phyloP scores from a whole-genome alignment of 2,888 invertebrate species.

The Diploptera punctata region DNA sequence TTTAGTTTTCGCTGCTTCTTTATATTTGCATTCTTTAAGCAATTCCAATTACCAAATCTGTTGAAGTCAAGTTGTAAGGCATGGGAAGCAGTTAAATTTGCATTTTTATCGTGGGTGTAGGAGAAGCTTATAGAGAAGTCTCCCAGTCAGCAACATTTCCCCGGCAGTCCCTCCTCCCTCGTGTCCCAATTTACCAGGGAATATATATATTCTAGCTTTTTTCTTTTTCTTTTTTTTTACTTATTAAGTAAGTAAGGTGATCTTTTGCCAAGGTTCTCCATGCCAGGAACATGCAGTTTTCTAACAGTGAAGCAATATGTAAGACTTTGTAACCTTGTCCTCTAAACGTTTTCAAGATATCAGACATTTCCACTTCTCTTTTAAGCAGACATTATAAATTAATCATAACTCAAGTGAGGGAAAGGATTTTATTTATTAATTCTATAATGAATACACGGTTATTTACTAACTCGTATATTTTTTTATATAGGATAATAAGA shows the following conservation, averaged over 20 bases:
- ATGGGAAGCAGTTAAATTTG: slow-evolving; percentile 29
- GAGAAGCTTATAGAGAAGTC: neutral
- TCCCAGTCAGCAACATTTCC: neutral
- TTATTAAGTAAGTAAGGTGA: neutral
- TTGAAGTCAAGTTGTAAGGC: slow-evolving; percentile 15
- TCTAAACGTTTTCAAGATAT: too few relatives aligned
- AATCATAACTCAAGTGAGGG: too few relatives aligned
- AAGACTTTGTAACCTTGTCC: too few relatives aligned
- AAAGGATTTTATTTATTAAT: too few relatives aligned
- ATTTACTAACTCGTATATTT: too few relatives aligned
- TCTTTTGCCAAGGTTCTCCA: neutral
- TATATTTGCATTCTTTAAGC: slow-evolving; percentile 31
- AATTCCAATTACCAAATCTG: slow-evolving; percentile 36
- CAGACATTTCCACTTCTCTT: too few relatives aligned
- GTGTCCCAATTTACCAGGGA: neutral
- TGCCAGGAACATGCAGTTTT: too few relatives aligned
- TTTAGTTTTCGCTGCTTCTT: neutral
- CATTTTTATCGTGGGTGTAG: slow-evolving; percentile 28
- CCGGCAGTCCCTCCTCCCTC: neutral
- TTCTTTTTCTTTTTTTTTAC: too few relatives aligned
- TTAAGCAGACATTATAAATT: too few relatives aligned
- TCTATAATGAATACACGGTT: too few relatives aligned
- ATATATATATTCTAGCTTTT: neutral
- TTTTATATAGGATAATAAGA: too few relatives aligned
- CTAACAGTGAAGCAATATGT: too few relatives aligned